phyloP scores from a whole-genome alignment of 2,888 invertebrate genomes.

The Agonopterix heracliana region DNA sequence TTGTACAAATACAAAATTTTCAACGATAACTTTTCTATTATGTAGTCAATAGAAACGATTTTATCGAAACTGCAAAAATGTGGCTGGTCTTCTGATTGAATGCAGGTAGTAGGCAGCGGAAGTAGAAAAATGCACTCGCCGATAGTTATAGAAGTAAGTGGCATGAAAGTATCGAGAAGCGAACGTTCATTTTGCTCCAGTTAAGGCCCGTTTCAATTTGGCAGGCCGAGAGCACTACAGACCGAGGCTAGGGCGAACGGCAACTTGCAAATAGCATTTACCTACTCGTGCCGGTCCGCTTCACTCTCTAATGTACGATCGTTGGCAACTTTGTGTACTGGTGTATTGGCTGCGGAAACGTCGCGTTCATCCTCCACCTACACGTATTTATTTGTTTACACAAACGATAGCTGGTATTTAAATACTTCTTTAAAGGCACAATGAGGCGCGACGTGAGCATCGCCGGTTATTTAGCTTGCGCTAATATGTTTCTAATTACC shows the following conservation, averaged over 20 bases:
- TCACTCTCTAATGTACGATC: conserved; percentile 40
- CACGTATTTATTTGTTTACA: conserved; percentile 11
- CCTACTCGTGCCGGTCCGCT: conserved; percentile 41
- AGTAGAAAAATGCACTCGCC: conserved; percentile 28
- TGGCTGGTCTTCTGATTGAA: conserved; percentile 29
- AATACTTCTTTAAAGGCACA: conserved; percentile 11
- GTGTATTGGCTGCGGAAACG: conserved; percentile 29
- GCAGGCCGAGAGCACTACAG: conserved; percentile 47
- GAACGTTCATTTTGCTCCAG: conserved; percentile 50
- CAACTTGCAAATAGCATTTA: conserved; percentile 65
- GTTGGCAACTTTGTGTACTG: conserved; percentile 36
- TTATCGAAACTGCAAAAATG: conserved; percentile 35
- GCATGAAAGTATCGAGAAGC: conserved; percentile 39
- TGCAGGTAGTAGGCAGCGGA: conserved; percentile 21
- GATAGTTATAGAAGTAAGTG: conserved; percentile 23
- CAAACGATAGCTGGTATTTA: conserved; percentile 9
- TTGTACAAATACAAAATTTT: conserved; percentile 43
- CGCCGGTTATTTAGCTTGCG: conserved; percentile 36
- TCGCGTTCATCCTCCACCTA: conserved; percentile 19
- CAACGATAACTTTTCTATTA: conserved; percentile 43
- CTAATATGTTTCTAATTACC: conserved; percentile 63
- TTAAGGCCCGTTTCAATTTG: conserved; percentile 61
- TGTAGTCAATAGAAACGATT: conserved; percentile 36
- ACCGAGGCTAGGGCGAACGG: conserved; percentile 41
- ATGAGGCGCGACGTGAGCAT: conserved; percentile 21